A percentile compares a stretch with the other conserved stretches of the same genome.
phyloP scores from a whole-genome alignment of 2,797 vertebrate genomes.

The Falco concolor region DNA sequence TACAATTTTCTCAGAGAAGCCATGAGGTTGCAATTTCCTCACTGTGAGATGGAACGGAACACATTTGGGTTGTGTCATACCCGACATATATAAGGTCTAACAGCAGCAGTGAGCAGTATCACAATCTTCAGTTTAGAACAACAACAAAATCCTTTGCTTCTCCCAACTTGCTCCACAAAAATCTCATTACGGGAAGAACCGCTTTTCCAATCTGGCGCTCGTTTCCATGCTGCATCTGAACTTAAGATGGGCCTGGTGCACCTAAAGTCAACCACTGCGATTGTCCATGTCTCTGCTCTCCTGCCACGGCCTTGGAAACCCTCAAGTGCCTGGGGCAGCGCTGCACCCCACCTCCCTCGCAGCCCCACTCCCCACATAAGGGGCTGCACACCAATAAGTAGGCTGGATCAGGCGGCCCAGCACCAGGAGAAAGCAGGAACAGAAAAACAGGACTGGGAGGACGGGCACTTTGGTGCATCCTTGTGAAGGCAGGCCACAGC shows the following conservation, averaged over 20 bases:
- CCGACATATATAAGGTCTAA: background rate
- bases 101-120: background rate
- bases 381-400: rapidly evolving
- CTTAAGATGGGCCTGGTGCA: background rate
- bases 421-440: background rate
- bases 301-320: background rate
- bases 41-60: background rate
- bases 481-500: background rate
- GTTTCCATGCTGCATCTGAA: background rate
- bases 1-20: background rate
- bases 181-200: background rate
- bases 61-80: background rate
- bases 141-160: background rate
- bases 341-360: background rate
- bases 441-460: background rate
- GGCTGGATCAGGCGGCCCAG: background rate
- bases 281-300: background rate
- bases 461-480: background rate
- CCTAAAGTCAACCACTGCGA: background rate
- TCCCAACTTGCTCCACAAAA: background rate
- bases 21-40: background rate
- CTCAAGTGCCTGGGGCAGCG: rapidly evolving
- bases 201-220: background rate
- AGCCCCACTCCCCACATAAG: background rate
- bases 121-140: background rate